Percentiles rank a stretch among this genome's conserved stretches.
phyloP scores from a whole-genome alignment of 2,113 vertebrate genomes.

The Hymenochirus boettgeri region DNA sequence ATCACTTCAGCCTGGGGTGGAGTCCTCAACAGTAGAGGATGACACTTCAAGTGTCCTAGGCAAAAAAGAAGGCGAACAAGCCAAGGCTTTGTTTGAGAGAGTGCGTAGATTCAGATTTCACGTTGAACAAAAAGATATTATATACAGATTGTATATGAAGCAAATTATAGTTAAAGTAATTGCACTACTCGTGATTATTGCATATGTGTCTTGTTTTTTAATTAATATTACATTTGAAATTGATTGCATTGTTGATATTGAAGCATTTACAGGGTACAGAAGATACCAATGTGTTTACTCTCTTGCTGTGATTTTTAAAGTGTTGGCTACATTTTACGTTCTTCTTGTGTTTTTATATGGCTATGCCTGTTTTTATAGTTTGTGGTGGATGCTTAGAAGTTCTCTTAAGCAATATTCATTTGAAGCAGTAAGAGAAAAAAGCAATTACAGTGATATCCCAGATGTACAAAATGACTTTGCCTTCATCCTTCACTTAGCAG shows the following conservation, averaged over 20 bases:
- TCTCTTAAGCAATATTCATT: conserved; percentile 80
- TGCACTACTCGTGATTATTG: conserved; percentile 66
- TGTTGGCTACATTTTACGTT: conserved; percentile 72
- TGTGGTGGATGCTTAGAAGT: conserved; percentile 77
- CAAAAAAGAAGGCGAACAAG: conserved; percentile 79
- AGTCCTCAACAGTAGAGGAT: conserved; percentile 62
- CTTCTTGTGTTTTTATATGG: conserved; percentile 69
- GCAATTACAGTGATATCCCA: conserved; percentile 76
- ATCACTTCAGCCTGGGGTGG: conserved; percentile 58
- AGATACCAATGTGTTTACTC: conserved; percentile 76
- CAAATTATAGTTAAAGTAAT: conserved; percentile 77
- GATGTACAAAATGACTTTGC: conserved; percentile 81
- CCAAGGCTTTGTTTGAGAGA: conserved; percentile 81
- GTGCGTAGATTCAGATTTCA: conserved; percentile 74
- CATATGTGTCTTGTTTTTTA: conserved; percentile 70
- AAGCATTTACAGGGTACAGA: conserved; percentile 73
- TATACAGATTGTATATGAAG: conserved; percentile 73
- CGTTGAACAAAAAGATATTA: conserved; percentile 73
- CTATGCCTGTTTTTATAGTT: conserved; percentile 72
- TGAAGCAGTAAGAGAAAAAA: conserved; percentile 72
- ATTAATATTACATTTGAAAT: conserved; percentile 70
- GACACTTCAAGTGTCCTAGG: conserved; percentile 68
- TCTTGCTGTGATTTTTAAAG: conserved; percentile 72
- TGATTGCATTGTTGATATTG: conserved; percentile 66
- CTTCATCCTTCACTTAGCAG: conserved; percentile 77